Percentiles rank a stretch among this genome's conserved stretches.
These are phyloP conservation scores for Syndactyla subalaris DNA, from an alignment of 2,797 vertebrate genomes.

Conservation along the genomic window DNA sequence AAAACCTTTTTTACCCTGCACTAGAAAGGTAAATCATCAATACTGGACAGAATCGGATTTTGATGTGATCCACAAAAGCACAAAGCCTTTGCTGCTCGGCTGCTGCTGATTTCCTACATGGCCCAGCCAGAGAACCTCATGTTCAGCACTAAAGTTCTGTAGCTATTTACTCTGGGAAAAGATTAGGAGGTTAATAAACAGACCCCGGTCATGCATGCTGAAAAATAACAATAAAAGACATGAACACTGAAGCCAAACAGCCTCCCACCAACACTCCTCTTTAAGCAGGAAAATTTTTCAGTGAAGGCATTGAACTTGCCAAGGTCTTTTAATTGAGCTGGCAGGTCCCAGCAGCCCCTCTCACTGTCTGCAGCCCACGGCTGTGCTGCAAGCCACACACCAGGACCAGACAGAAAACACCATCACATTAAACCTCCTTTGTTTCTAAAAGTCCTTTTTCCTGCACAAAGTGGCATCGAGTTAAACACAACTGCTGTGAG, in stretches of 20 bases:
- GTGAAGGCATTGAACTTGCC: conserved; percentile 21
- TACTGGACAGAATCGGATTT: not conserved
- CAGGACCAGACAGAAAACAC: not conserved
- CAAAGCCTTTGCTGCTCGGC: not conserved
- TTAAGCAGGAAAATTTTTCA: conserved; percentile 26
- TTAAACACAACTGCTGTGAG: not conserved
- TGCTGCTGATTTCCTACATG: not conserved
- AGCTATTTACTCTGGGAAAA: not conserved
- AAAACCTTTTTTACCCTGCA: not conserved
- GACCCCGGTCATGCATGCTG: not conserved
- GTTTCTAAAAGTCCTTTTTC: not conserved
- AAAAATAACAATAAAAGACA: conserved; percentile 53
- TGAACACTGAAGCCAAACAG: conserved; percentile 27
- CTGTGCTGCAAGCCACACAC: not conserved
- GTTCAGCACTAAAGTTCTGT: not conserved
- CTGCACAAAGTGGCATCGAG: not conserved
- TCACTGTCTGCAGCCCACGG: not conserved
- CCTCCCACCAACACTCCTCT: conserved; percentile 28
- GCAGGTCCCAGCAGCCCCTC: conserved; percentile 26
- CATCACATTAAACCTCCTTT: not conserved
- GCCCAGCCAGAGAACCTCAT: not conserved
- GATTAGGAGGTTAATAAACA: not conserved
- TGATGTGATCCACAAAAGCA: not conserved
- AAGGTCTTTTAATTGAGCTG: conserved; percentile 24
- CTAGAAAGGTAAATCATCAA: not conserved